Conservation (phyloP, 2,797 vertebrate genomes). For the Limosa lapponica region DNA sequence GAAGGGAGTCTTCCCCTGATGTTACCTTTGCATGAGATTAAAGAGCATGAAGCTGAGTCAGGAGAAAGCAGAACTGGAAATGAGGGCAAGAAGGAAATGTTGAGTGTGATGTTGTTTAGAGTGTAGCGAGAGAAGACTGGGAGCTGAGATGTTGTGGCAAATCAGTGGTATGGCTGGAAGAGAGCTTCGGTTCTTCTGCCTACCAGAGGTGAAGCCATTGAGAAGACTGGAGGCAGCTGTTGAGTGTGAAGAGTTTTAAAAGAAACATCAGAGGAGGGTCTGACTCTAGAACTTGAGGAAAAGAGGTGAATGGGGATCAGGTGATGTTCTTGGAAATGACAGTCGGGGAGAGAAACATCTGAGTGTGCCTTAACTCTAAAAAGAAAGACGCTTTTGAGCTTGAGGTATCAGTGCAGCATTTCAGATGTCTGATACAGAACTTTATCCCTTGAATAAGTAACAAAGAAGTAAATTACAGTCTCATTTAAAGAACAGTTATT, state of each 20-base stretch:
- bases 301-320: background rate
- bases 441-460: background rate
- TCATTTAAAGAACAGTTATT: background rate
- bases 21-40: background rate
- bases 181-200: background rate
- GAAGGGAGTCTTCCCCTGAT: background rate
- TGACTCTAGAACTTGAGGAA: background rate
- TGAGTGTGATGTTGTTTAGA: background rate
- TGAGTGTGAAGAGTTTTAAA: background rate
- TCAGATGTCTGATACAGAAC: background rate
- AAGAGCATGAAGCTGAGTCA: background rate
- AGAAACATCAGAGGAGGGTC: background rate
- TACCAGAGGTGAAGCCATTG: background rate
- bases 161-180: fast-evolving
- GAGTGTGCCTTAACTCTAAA: background rate
- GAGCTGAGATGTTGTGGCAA: background rate
- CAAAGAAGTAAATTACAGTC: background rate
- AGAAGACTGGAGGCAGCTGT: background rate
- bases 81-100: background rate
- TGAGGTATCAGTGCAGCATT: background rate
- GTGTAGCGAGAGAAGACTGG: fast-evolving
- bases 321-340: background rate
- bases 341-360: fast-evolving
- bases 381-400: background rate
- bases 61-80: background rate